Evolutionary conservation across 2,797 vertebrate species (phyloP).

Genomic region (Luscinia luscinia): DNA sequence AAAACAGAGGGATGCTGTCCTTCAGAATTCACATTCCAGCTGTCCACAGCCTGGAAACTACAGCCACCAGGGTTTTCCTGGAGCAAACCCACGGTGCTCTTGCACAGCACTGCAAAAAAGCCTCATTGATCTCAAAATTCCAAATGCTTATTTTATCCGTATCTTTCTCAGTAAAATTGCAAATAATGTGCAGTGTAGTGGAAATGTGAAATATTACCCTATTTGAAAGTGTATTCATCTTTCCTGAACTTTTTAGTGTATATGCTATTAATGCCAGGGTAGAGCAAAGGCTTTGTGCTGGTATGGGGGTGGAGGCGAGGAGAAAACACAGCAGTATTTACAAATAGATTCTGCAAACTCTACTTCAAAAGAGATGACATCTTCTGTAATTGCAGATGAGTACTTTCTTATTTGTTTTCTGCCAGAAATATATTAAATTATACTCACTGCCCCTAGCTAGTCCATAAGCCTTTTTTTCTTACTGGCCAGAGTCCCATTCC

Average conservation of each 20-base stretch:
- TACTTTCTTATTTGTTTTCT: constrained; percentile 59
- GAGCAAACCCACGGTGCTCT: background rate
- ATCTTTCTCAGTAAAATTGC: constrained; percentile 24
- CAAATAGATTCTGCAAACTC: constrained; percentile 59
- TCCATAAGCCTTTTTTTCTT: constrained; percentile 27
- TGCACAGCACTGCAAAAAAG: background rate
- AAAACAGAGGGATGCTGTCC: background rate
- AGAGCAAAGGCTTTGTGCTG: background rate
- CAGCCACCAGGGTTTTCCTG: background rate
- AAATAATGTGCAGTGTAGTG: background rate
- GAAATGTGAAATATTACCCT: constrained; percentile 23
- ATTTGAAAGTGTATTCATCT: background rate
- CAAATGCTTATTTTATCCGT: background rate
- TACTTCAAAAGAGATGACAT: constrained; percentile 56
- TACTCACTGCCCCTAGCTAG: constrained; percentile 26
- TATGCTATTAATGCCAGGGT: background rate
- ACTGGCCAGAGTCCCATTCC: constrained; percentile 44
- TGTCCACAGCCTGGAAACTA: background rate
- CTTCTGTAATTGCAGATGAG: constrained; percentile 64
- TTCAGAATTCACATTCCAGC: background rate
- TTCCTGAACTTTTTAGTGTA: background rate
- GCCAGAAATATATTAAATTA: constrained; percentile 70
- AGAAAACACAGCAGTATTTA: constrained; percentile 23
- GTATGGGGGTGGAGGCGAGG: background rate
- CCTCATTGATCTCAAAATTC: background rate